These are phyloP conservation scores for Nettapus auritus DNA, from an alignment of 2,113 vertebrate genomes.

Conservation along the genomic window DNA sequence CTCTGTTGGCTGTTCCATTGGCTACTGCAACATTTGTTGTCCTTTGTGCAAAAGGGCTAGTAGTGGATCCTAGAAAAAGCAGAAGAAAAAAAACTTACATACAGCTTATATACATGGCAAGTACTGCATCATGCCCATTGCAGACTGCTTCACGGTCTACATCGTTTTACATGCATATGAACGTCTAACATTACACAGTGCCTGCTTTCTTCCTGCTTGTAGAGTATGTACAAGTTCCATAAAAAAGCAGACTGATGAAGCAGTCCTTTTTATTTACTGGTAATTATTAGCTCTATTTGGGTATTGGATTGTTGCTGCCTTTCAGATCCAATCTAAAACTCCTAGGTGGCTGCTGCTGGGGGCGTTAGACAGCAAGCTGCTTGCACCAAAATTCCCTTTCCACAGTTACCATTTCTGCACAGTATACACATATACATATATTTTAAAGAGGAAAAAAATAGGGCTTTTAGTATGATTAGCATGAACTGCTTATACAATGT, in stretches of 20 bases:
- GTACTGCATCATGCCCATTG: not conserved
- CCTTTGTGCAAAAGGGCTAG: not conserved
- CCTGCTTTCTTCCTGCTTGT: not conserved
- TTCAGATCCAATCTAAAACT: not conserved
- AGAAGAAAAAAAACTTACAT: not conserved
- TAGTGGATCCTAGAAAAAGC: not conserved
- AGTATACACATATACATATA: not conserved
- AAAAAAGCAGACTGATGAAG: not conserved
- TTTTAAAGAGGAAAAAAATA: not conserved
- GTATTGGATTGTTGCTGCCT: not conserved
- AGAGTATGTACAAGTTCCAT: not conserved
- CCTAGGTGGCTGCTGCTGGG: not conserved
- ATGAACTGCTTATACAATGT: fast-evolving
- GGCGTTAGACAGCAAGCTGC: not conserved
- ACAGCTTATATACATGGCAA: fast-evolving
- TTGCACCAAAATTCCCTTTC: not conserved
- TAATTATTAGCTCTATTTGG: not conserved
- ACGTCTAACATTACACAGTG: not conserved
- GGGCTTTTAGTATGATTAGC: not conserved
- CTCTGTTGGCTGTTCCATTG: not conserved
- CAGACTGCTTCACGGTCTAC: not conserved
- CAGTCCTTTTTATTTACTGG: not conserved
- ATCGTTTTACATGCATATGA: not conserved
- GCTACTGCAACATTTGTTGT: not conserved
- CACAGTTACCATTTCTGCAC: not conserved